Base-by-base conservation (phyloP, 1,140 invertebrate genomes). In the Uloborus diversus region DNA sequence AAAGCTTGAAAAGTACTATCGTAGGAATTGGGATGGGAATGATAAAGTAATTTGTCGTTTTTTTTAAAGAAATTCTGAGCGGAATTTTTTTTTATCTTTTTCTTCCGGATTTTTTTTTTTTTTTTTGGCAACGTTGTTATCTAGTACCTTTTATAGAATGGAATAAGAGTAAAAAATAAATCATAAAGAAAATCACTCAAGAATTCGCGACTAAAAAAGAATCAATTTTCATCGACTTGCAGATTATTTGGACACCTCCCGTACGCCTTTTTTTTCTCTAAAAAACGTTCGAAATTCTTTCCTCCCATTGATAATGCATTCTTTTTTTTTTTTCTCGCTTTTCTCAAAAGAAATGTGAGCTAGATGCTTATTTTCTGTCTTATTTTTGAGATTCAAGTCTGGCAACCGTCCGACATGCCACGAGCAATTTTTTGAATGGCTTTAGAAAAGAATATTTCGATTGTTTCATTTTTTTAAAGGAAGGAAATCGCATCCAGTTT, bases 141-240 rank as follows among this genome's bases (percentile, higher is more conserved):
- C n/a, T n/a, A n/a, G n/a, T n/a, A n/a, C n/a, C n/a, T n/a, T n/a
- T n/a, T n/a, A n/a, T n/a, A n/a, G n/a, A n/a, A 17, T 17, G 37
- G 37, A 17, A 47, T 9, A 47, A 47, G 37, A 9, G 37, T 4
- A 62, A 23, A 13, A 4, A 33, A 68, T 2, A 37, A 14, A 68
- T 20, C 7, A n/a, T n/a, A n/a, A n/a, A n/a, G n/a, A n/a, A n/a
- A 30, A 28, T 9, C 23, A 23, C 49, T 30, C 42, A n/a, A 53
- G 65, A 68, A 68, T 68, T 49, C 53, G 65, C 49, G 53, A 51
- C 53, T 68, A 23, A 53, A 53, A 49, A 68, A 28, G 65, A 68
- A 68, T 68, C 65, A 68, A 68, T 68, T 68, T 68, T 68, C 65
- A 68, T 68, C 65, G 65, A 68, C 65, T 68, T 68, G 65, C 65